Evolutionary conservation across 1,140 invertebrate species (phyloP).

Genomic region (Bombus haemorrhoidalis): DNA sequence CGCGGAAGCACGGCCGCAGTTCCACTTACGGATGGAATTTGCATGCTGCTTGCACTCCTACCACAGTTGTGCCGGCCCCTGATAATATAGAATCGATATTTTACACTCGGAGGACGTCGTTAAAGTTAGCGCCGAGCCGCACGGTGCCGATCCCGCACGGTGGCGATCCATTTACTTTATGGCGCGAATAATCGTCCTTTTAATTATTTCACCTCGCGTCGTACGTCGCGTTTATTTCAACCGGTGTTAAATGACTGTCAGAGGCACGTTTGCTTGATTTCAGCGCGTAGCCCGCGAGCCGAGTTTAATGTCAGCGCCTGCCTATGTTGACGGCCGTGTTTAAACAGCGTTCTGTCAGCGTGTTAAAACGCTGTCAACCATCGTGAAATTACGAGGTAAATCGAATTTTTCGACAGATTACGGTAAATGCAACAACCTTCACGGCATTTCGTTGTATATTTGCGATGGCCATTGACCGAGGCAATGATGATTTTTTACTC

Average conservation of each 20-base stretch:
- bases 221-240: slow-evolving; percentile 25
- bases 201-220: slow-evolving; percentile 28
- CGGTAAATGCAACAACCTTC: background rate
- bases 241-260: slow-evolving; percentile 40
- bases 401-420: background rate
- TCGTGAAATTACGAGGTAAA: background rate
- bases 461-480: background rate
- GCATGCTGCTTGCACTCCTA: slow-evolving; percentile 10
- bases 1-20: slow-evolving; percentile 27
- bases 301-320: slow-evolving; percentile 10
- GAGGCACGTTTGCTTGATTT: slow-evolving; percentile 36
- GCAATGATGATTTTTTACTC: slow-evolving; percentile 64
- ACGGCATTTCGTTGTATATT: background rate
- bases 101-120: background rate
- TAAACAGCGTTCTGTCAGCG: slow-evolving; percentile 23
- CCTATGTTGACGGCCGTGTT: slow-evolving; percentile 6
- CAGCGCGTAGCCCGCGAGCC: too few species aligned
- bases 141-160: background rate
- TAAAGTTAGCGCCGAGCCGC: background rate
- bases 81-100: slow-evolving; percentile 41
- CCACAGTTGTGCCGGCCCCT: background rate
- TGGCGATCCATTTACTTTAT: slow-evolving; percentile 21
- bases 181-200: slow-evolving; percentile 23
- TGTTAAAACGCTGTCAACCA: slow-evolving; percentile 13
- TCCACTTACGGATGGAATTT: slow-evolving; percentile 45